Evolutionary conservation across 2,797 vertebrate species (phyloP).

Genomic region (Sciaenops ocellatus): DNA sequence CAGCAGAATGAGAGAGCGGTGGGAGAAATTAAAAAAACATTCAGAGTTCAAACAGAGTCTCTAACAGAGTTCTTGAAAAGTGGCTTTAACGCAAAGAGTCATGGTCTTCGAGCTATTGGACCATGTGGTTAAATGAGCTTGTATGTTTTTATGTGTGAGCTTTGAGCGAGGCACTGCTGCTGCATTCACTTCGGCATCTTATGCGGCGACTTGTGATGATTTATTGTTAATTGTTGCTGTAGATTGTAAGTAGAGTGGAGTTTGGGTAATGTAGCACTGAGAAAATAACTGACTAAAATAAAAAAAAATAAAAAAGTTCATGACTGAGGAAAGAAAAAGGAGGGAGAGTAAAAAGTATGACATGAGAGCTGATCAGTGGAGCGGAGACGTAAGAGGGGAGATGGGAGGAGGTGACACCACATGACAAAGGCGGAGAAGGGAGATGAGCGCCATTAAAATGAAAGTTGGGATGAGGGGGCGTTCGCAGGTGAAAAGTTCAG

Average conservation of each 20-base stretch:
- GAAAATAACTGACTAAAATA: background rate
- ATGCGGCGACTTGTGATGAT: background rate
- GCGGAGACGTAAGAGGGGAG: background rate
- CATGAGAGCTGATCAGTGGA: constrained; percentile 11
- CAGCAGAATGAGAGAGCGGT: constrained; percentile 25
- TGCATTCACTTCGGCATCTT: background rate
- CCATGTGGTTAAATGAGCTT: background rate
- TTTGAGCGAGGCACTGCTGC: no score
- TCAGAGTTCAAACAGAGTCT: background rate
- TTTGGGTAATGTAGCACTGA: background rate
- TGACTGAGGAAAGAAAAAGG: constrained; percentile 5
- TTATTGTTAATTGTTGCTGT: background rate
- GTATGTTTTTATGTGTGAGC: no score
- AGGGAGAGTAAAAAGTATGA: background rate
- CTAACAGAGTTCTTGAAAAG: constrained; percentile 22
- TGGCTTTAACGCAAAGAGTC: background rate
- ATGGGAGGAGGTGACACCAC: background rate
- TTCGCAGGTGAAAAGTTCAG: constrained; percentile 23
- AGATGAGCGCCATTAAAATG: constrained; percentile 42
- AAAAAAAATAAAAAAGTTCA: background rate
- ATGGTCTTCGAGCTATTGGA: background rate
- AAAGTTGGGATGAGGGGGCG: constrained; percentile 11
- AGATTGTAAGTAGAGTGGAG: background rate
- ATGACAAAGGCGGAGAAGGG: constrained; percentile 13
- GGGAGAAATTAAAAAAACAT: constrained; percentile 9